These are phyloP conservation scores for Peromyscus polionotus DNA, from an alignment of 2,113 vertebrate species.

Conservation along the genomic window DNA sequence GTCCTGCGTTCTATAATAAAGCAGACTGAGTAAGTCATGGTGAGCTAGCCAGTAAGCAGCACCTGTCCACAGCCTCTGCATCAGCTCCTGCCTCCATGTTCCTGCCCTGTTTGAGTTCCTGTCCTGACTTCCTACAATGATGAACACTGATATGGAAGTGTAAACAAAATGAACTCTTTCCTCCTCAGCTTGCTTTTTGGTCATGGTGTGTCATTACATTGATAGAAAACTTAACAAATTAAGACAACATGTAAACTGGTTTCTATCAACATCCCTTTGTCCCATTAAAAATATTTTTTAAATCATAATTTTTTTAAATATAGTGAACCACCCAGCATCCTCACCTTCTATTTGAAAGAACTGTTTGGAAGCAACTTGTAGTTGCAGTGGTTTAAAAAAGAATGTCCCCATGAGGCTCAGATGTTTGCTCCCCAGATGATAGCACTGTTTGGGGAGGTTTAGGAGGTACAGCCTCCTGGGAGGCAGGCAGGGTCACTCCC, in stretches of 20 bases:
- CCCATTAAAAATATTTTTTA: not conserved
- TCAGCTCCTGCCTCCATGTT: not conserved
- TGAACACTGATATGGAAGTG: not conserved
- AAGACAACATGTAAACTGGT: not conserved
- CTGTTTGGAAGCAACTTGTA: not conserved
- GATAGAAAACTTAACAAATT: not conserved
- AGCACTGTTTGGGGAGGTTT: not conserved
- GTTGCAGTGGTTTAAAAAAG: not conserved
- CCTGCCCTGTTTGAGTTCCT: not conserved
- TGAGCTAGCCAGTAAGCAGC: not conserved
- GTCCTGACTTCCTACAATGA: not conserved
- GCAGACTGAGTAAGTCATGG: not conserved
- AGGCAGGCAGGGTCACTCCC: not conserved
- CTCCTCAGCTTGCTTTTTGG: not conserved
- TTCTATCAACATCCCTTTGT: conserved; percentile 50
- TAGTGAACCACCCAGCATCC: not conserved
- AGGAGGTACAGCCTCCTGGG: not conserved
- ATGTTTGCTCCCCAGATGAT: not conserved
- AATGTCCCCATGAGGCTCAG: not conserved
- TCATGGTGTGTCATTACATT: not conserved
- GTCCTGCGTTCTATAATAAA: not conserved
- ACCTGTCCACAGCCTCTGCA: not conserved
- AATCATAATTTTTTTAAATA: not conserved
- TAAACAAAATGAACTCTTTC: not conserved
- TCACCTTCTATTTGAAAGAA: not conserved